Evolutionary conservation across 2,888 invertebrate species (phyloP).

Genomic region (Ditula angustiorana): DNA sequence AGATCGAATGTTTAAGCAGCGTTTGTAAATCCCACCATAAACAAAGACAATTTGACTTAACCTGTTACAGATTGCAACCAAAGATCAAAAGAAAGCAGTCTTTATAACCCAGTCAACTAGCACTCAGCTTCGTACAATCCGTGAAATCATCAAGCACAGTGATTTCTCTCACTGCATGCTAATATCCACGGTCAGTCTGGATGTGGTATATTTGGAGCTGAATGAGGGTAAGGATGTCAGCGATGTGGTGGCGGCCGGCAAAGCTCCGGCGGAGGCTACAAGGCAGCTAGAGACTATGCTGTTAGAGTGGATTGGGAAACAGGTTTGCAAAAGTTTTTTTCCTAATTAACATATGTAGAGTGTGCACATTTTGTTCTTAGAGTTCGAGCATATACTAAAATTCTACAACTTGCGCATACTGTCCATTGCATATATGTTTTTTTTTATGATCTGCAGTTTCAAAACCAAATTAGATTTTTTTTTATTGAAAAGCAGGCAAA

Average conservation of each 20-base stretch:
- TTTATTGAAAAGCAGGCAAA: no score
- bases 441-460: no score
- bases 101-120: constrained; percentile 84
- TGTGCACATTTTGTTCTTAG: no score
- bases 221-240: constrained; percentile 70
- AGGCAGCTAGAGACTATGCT: constrained; percentile 67
- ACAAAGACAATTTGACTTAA: constrained; percentile 88
- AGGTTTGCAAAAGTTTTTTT: constrained; percentile 66
- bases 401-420: no score
- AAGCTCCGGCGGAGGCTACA: constrained; percentile 63
- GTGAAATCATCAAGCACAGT: constrained; percentile 86
- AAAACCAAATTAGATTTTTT: no score
- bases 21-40: no score
- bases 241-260: constrained; percentile 66
- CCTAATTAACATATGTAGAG: no score
- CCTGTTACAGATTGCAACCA: constrained; percentile 59
- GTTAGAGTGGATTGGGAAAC: constrained; percentile 85
- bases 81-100: constrained; percentile 78
- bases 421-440: no score
- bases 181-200: constrained; percentile 84
- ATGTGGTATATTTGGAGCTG: constrained; percentile 80
- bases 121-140: constrained; percentile 83
- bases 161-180: constrained; percentile 86
- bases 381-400: no score
- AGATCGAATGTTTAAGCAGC: no score